Conservation (phyloP, 2,888 invertebrate genomes). For the Itoplectis maculator region DNA sequence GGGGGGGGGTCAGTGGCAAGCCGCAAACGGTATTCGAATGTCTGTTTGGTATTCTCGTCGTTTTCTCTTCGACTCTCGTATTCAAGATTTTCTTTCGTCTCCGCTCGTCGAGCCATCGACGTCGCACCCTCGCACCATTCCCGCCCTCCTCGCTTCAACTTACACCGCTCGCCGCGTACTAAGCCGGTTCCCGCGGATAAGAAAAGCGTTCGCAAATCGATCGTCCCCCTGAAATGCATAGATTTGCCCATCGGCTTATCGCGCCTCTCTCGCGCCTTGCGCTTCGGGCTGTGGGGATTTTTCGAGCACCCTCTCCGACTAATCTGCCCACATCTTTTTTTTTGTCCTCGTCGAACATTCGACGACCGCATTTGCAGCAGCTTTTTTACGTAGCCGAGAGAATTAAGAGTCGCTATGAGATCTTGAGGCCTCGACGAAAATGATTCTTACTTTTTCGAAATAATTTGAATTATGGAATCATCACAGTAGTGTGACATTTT, state of each 20-base stretch:
- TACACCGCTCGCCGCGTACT: conserved; percentile 19
- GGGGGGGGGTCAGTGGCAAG: conserved; percentile 65
- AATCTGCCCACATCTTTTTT: not conserved
- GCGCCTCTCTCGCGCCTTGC: not conserved
- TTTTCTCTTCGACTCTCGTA: conserved; percentile 70
- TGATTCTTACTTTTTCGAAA: no score
- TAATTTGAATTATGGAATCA: no score
- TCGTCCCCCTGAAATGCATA: conserved; percentile 2
- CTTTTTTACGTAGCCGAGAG: not conserved
- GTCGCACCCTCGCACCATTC: not conserved
- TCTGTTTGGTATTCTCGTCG: conserved; percentile 77
- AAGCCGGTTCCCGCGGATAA: conserved; percentile 4
- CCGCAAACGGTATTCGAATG: conserved; percentile 64
- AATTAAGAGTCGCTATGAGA: no score
- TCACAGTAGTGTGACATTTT: no score
- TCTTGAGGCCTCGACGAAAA: no score
- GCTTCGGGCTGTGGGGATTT: not conserved
- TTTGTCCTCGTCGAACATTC: not conserved
- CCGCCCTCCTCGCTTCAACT: not conserved
- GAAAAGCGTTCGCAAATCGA: conserved; percentile 17
- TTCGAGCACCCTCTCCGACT: not conserved
- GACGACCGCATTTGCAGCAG: not conserved
- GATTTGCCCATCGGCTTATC: conserved; percentile 15
- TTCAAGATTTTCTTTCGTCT: conserved; percentile 67
- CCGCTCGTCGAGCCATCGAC: conserved; percentile 30